Evolutionary conservation across 2,113 vertebrate species (phyloP).

Genomic region (Oryzias celebensis): DNA sequence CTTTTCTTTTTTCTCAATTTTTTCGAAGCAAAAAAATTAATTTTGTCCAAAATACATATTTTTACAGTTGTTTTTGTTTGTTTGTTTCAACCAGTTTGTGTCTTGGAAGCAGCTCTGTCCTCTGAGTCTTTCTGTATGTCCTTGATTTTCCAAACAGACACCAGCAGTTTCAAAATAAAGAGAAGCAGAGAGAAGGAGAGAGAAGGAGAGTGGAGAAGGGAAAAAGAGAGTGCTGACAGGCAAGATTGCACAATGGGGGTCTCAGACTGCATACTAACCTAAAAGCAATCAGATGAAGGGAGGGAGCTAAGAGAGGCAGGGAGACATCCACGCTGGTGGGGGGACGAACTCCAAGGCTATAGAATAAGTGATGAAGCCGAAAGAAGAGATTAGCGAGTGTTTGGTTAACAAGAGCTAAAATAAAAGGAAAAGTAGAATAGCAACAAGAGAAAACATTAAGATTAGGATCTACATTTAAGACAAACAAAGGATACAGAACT

Average conservation of each 20-base stretch:
- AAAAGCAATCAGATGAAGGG: slow-evolving; percentile 66
- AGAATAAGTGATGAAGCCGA: slow-evolving; percentile 33
- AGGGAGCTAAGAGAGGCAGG: slow-evolving; percentile 25
- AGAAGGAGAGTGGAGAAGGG: slow-evolving; percentile 18
- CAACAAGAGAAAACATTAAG: not conserved
- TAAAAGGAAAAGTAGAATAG: slow-evolving; percentile 7
- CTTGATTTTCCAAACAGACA: slow-evolving; percentile 15
- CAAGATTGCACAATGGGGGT: slow-evolving; percentile 66
- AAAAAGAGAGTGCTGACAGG: slow-evolving; percentile 69
- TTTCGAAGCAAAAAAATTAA: slow-evolving; percentile 35
- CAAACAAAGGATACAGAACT: slow-evolving; percentile 21
- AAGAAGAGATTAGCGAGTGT: not conserved
- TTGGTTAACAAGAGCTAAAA: slow-evolving; percentile 21
- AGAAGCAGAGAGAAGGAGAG: slow-evolving; percentile 17
- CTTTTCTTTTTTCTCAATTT: slow-evolving; percentile 50
- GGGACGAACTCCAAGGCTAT: slow-evolving; percentile 42
- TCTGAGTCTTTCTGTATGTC: slow-evolving; percentile 13
- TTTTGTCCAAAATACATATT: slow-evolving; percentile 17
- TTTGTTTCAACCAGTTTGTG: slow-evolving; percentile 30
- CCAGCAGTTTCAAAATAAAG: slow-evolving; percentile 27
- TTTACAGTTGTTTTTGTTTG: slow-evolving; percentile 11
- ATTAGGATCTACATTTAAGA: slow-evolving; percentile 7
- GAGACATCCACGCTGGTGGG: slow-evolving; percentile 23
- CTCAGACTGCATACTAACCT: slow-evolving; percentile 69
- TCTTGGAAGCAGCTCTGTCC: slow-evolving; percentile 22